Evolutionary conservation across 2,888 invertebrate species (phyloP).

Genomic region (Ochlodes sylvanus): DNA sequence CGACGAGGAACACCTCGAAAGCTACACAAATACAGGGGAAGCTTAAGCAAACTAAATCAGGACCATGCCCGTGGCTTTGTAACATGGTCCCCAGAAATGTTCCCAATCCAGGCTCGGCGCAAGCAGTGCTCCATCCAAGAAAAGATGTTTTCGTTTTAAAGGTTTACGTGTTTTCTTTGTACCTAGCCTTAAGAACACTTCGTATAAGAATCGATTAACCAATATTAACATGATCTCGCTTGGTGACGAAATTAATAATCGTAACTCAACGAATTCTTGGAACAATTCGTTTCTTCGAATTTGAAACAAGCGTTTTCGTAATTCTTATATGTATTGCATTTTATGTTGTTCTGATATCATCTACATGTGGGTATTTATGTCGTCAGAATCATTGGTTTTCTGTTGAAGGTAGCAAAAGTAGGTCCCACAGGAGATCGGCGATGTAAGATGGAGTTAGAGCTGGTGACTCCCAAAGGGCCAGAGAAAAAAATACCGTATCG

Average conservation of each 20-base stretch:
- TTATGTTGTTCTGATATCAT: background rate
- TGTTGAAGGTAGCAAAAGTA: slow-evolving; percentile 68
- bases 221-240: no score
- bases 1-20: slow-evolving; percentile 43
- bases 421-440: slow-evolving; percentile 70
- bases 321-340: background rate
- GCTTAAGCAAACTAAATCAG: slow-evolving; percentile 40
- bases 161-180: slow-evolving; percentile 52
- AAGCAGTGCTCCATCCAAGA: slow-evolving; percentile 81
- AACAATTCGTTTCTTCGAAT: background rate
- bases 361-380: background rate
- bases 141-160: slow-evolving; percentile 87
- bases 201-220: no score
- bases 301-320: background rate
- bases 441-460: slow-evolving; percentile 86
- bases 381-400: background rate
- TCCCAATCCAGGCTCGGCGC: slow-evolving; percentile 60
- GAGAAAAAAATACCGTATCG: slow-evolving; percentile 79
- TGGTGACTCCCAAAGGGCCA: slow-evolving; percentile 87
- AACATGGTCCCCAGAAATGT: slow-evolving; percentile 65
- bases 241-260: no score
- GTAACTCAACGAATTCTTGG: background rate
- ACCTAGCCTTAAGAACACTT: no score
- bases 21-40: slow-evolving; percentile 53
- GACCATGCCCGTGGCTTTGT: slow-evolving; percentile 63